Conservation (phyloP, 2,797 vertebrate species). For the Coilia nasus region DNA sequence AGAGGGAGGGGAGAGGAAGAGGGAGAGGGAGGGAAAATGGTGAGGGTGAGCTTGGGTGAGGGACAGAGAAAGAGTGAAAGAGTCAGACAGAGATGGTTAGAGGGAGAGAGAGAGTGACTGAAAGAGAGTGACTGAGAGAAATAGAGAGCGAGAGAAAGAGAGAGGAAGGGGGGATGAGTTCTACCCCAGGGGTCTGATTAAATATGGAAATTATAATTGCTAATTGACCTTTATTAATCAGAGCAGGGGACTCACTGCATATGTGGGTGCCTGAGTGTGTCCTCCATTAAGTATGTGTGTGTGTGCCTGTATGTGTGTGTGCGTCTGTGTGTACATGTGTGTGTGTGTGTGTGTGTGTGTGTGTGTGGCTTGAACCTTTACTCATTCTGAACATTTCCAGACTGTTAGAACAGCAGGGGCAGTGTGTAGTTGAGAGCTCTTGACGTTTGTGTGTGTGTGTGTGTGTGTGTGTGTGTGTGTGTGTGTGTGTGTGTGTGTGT, state of each 20-base stretch:
- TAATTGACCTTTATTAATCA: constrained; percentile 85
- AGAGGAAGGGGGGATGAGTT: constrained; percentile 13
- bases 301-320: constrained; percentile 33
- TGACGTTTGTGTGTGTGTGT: not conserved
- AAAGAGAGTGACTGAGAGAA: not conserved
- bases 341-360: constrained; percentile 45
- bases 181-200: constrained; percentile 78
- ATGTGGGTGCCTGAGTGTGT: constrained; percentile 47
- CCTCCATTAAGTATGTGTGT: constrained; percentile 33
- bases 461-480: constrained; percentile 57
- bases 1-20: too few species aligned
- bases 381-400: constrained; percentile 32
- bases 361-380: constrained; percentile 30
- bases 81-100: constrained; percentile 38
- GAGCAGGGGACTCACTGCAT: constrained; percentile 56
- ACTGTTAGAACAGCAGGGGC: constrained; percentile 37
- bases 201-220: constrained; percentile 83
- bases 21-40: not conserved
- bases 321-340: constrained; percentile 51
- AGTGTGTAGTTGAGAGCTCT: not conserved
- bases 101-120: constrained; percentile 41
- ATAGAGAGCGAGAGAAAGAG: not conserved
- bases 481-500: constrained; percentile 65
- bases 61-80: not conserved
- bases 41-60: not conserved